Evolutionary conservation across 2,888 invertebrate species (phyloP).

Genomic region (Leptopilina syphax): DNA sequence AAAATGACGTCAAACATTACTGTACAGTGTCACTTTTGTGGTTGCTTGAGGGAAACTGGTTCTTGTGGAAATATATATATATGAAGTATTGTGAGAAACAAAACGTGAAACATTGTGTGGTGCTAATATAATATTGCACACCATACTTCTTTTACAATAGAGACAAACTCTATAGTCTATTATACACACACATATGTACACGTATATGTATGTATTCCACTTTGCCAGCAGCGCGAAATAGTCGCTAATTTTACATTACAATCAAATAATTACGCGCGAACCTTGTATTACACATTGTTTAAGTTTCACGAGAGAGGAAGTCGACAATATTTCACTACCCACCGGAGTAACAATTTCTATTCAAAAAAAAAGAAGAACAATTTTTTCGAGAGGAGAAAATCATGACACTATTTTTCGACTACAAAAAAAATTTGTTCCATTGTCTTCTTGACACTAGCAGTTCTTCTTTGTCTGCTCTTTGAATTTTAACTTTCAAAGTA

Average conservation of each 20-base stretch:
- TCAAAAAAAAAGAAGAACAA: slow-evolving; percentile 6
- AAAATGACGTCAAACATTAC: slow-evolving; percentile 8
- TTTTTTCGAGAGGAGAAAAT: slow-evolving; percentile 1
- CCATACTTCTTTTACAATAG: slow-evolving; percentile 13
- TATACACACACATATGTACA: not conserved
- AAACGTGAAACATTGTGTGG: slow-evolving; percentile 22
- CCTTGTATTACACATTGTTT: slow-evolving; percentile 31
- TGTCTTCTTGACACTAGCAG: not conserved
- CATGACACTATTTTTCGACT: not conserved
- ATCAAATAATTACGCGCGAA: slow-evolving; percentile 35
- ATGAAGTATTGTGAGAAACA: slow-evolving; percentile 10
- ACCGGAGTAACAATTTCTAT: slow-evolving; percentile 24
- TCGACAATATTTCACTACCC: slow-evolving; percentile 36
- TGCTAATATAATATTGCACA: slow-evolving; percentile 27
- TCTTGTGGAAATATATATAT: not conserved
- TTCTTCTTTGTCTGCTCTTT: too few species aligned
- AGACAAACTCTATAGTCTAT: not conserved
- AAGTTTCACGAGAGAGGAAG: slow-evolving; percentile 32
- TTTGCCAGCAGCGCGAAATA: slow-evolving; percentile 3
- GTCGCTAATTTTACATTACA: slow-evolving; percentile 36
- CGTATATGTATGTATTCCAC: not conserved
- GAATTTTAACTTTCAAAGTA: too few species aligned
- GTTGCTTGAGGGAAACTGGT: slow-evolving; percentile 31
- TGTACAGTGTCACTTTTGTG: slow-evolving; percentile 8
- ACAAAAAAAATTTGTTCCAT: slow-evolving; percentile 16